These are phyloP conservation scores for Drosophila acutilabella DNA, from an alignment of 2,888 invertebrate species.

Conservation along the genomic window DNA sequence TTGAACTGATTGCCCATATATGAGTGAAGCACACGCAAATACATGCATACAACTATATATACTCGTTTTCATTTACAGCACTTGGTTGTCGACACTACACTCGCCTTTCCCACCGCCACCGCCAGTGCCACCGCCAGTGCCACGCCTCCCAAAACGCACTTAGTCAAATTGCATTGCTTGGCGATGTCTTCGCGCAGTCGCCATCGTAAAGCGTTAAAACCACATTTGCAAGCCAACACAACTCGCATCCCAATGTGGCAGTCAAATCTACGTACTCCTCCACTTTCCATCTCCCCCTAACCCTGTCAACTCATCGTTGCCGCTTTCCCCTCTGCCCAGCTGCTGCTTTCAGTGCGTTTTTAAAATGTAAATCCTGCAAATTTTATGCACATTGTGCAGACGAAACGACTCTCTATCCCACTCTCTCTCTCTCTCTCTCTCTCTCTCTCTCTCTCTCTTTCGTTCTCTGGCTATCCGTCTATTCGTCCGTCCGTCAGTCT, in stretches of 20 bases:
- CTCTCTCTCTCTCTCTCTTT: not conserved
- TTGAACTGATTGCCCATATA: slow-evolving; percentile 68
- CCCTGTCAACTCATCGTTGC: not conserved
- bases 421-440: not conserved
- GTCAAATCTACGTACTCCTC: slow-evolving; percentile 1
- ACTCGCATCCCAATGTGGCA: slow-evolving; percentile 26
- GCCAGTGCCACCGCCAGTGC: not conserved
- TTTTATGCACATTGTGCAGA: slow-evolving; percentile 72
- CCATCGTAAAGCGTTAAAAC: slow-evolving; percentile 69
- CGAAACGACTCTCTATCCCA: slow-evolving; percentile 20
- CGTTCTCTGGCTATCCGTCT: slow-evolving; percentile 1
- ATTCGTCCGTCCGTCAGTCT: slow-evolving; percentile 1
- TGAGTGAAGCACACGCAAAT: slow-evolving; percentile 13
- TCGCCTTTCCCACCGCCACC: not conserved
- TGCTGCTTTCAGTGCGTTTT: slow-evolving; percentile 62
- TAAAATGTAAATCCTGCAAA: slow-evolving; percentile 76
- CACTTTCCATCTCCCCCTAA: not conserved
- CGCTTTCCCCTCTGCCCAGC: not conserved
- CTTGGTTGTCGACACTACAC: slow-evolving; percentile 21
- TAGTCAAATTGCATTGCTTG: slow-evolving; percentile 76
- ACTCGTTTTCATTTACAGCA: slow-evolving; percentile 66
- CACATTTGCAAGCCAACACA: slow-evolving; percentile 67
- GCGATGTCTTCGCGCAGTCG: slow-evolving; percentile 68
- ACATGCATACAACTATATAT: slow-evolving; percentile 27
- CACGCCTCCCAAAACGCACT: slow-evolving; percentile 57